phyloP scores from a whole-genome alignment of 1,140 invertebrate genomes.

The Heliconius himera region DNA sequence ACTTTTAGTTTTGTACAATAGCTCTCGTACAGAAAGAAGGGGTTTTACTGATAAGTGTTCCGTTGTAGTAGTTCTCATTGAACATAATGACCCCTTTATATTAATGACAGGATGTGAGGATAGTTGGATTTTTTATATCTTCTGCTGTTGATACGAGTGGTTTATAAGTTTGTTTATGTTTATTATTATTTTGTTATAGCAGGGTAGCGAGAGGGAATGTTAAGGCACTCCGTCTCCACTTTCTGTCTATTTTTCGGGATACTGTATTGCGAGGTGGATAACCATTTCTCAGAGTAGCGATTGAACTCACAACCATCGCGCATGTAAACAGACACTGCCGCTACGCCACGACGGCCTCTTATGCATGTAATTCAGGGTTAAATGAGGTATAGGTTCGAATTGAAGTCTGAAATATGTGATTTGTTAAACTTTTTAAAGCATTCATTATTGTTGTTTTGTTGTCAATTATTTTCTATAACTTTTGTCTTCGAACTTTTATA shows the following conservation, averaged over 20 bases:
- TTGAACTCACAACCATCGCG: neutral
- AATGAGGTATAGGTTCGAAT: too few species aligned
- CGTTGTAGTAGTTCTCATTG: constrained; percentile 18
- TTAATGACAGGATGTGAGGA: constrained; percentile 35
- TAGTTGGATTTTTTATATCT: constrained; percentile 31
- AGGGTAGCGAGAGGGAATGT: neutral
- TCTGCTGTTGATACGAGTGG: neutral
- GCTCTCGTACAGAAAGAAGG: constrained; percentile 35
- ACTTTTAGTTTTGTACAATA: constrained; percentile 32
- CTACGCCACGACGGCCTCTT: too few species aligned
- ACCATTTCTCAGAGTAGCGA: neutral
- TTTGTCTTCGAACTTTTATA: too few species aligned
- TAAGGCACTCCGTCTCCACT: neutral
- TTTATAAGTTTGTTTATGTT: constrained; percentile 22
- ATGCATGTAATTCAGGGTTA: too few species aligned
- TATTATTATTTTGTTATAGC: neutral
- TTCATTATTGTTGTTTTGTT: too few species aligned
- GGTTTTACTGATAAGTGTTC: constrained; percentile 26
- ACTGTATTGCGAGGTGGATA: neutral
- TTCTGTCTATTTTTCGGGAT: neutral
- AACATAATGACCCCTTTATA: constrained; percentile 34
- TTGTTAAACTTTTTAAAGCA: too few species aligned
- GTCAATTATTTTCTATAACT: too few species aligned
- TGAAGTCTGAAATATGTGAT: too few species aligned
- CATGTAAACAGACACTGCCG: neutral